Percentiles rank a stretch among this genome's conserved stretches.
Conservation (phyloP, 2,113 vertebrate genomes). For the Perognathus longimembris region DNA sequence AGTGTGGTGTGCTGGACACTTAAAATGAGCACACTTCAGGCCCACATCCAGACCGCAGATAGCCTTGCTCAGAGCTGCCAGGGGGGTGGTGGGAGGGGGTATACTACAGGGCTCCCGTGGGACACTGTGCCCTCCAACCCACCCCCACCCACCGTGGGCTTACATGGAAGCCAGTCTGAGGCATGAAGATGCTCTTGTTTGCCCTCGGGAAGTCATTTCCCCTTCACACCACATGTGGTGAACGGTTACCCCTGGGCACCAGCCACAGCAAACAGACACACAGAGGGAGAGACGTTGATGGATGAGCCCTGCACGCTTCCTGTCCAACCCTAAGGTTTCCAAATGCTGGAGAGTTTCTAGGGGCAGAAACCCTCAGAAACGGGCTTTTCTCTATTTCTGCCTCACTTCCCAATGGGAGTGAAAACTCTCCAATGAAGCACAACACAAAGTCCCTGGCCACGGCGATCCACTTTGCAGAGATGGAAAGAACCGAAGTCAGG, state of each 20-base stretch:
- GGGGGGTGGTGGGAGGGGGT: not conserved
- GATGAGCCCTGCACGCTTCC: not conserved
- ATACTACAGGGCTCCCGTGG: fast-evolving
- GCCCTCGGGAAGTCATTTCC: not conserved
- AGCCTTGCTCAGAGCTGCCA: not conserved
- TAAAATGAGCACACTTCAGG: not conserved
- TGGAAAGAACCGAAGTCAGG: not conserved
- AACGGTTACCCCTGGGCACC: not conserved
- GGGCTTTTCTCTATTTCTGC: not conserved
- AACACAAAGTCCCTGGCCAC: not conserved
- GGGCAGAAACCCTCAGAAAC: not conserved
- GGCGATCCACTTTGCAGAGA: not conserved
- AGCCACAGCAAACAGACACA: not conserved
- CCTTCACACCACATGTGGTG: not conserved
- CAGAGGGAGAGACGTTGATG: not conserved
- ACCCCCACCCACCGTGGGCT: no score
- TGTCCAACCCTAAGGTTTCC: not conserved
- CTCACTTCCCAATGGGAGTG: not conserved
- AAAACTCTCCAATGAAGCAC: not conserved
- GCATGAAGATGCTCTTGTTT: not conserved
- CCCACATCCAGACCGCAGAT: not conserved
- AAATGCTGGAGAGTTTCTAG: not conserved
- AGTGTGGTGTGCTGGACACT: no score
- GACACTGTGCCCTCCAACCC: not conserved
- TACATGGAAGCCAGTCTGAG: not conserved